Conservation (phyloP, 2,113 vertebrate species). For the Thinocorus orbignyianus region DNA sequence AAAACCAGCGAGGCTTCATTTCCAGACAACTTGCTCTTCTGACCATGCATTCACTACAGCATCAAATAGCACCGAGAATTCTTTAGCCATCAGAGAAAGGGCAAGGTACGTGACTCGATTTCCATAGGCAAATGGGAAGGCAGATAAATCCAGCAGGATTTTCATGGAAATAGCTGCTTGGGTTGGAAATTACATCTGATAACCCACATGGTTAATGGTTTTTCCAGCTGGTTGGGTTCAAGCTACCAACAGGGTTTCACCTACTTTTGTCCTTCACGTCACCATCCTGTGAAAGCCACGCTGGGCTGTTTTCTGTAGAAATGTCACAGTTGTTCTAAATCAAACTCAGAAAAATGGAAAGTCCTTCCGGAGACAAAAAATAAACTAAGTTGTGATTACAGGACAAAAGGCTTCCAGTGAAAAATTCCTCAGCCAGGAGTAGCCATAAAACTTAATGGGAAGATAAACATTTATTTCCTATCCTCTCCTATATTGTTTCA, state of each 20-base stretch:
- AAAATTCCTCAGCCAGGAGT: neutral
- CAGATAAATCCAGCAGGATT: neutral
- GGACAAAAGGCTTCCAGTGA: neutral
- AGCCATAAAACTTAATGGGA: neutral
- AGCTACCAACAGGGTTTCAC: neutral
- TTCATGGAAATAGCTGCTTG: neutral
- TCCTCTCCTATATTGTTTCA: neutral
- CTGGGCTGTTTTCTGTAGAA: neutral
- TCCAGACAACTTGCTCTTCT: neutral
- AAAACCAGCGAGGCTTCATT: neutral
- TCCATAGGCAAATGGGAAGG: neutral
- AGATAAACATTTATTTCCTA: neutral
- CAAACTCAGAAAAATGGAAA: neutral
- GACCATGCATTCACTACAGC: neutral
- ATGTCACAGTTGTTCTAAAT: neutral
- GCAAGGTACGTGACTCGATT: neutral
- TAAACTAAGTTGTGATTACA: neutral
- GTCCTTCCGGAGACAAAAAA: neutral
- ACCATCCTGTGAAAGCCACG: neutral
- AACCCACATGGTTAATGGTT: neutral
- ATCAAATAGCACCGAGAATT: neutral
- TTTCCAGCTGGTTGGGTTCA: neutral
- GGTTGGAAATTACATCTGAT: neutral
- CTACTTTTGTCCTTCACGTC: neutral
- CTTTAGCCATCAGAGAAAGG: neutral